A percentile compares a stretch with the other conserved stretches of the same genome.
Evolutionary conservation across 1,140 invertebrate genomes (phyloP).

Genomic region (Protaetia brevitarsis): DNA sequence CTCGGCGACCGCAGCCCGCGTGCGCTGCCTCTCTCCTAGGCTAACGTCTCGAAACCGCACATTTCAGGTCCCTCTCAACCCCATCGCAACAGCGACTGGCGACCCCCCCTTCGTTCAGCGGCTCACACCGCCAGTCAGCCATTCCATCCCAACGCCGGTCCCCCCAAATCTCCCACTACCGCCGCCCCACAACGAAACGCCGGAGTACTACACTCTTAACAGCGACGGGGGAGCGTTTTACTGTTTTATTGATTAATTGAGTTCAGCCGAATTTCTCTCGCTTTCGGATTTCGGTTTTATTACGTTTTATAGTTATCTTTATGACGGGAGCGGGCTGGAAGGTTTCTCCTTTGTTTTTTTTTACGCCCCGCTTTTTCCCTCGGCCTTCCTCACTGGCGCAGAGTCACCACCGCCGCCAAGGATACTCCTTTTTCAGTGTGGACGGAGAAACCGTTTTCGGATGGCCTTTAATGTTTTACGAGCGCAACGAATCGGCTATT

Average conservation of each 20-base stretch:
- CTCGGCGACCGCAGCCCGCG: slow-evolving; percentile 48
- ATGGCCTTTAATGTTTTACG: slow-evolving; percentile 31
- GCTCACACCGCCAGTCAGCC: too few species aligned
- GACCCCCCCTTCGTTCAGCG: slow-evolving; percentile 11
- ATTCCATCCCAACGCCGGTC: neutral
- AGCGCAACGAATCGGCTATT: slow-evolving; percentile 27
- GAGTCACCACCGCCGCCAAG: too few species aligned
- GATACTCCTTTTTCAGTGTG: neutral
- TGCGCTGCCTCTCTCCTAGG: slow-evolving; percentile 45
- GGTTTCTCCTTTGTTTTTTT: slow-evolving; percentile 31
- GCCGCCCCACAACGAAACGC: slow-evolving; percentile 23
- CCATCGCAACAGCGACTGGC: slow-evolving; percentile 23
- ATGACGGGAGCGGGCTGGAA: slow-evolving; percentile 29
- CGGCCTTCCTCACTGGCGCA: too few species aligned
- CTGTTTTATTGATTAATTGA: slow-evolving; percentile 51
- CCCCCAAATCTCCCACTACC: slow-evolving; percentile 37
- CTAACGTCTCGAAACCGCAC: slow-evolving; percentile 50
- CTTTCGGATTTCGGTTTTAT: slow-evolving; percentile 48
- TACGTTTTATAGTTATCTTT: slow-evolving; percentile 47
- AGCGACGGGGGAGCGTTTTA: slow-evolving; percentile 48
- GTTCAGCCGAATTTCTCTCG: slow-evolving; percentile 48
- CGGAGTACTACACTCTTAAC: slow-evolving; percentile 43
- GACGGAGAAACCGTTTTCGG: slow-evolving; percentile 5
- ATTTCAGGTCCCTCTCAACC: slow-evolving; percentile 44
- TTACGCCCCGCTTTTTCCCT: neutral